Percentiles rank a stretch among this genome's conserved stretches.
Evolutionary conservation across 2,797 vertebrate genomes (phyloP).

Genomic region (Cirrhinus molitorella): DNA sequence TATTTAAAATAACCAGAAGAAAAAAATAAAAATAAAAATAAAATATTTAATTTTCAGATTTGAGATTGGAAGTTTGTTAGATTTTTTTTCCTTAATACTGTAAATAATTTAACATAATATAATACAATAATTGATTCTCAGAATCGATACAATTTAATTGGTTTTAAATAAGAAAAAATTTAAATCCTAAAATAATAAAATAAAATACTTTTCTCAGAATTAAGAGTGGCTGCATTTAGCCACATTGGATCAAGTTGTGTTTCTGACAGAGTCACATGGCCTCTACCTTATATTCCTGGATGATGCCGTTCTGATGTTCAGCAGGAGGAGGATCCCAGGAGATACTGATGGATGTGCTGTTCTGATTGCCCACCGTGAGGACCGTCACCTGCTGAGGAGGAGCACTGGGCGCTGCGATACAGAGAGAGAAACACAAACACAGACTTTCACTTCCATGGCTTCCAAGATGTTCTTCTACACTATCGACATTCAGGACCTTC

Average conservation of each 20-base stretch:
- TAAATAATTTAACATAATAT: too few relatives aligned
- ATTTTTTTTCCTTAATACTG: background rate
- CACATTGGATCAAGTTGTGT: background rate
- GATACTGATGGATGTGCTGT: constrained; percentile 98
- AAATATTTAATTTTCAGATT: background rate
- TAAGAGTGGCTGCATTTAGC: background rate
- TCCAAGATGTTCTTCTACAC: background rate
- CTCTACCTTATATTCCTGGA: constrained; percentile 96
- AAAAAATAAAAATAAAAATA: too few relatives aligned
- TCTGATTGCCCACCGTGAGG: constrained; percentile 93
- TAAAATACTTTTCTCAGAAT: background rate
- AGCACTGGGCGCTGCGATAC: constrained; percentile 89
- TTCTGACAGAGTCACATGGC: background rate
- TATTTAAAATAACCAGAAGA: too few relatives aligned
- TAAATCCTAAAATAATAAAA: too few relatives aligned
- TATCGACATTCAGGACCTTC: background rate
- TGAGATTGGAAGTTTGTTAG: background rate
- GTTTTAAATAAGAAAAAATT: too few relatives aligned
- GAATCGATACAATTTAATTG: too few relatives aligned
- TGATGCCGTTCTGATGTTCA: constrained; percentile 98
- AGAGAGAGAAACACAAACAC: constrained; percentile 22
- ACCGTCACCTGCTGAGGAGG: constrained; percentile 98
- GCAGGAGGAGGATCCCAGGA: constrained; percentile 97
- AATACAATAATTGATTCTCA: background rate
- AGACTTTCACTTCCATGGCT: background rate